Percentiles rank a stretch among this genome's conserved stretches.
Conservation (phyloP, 2,888 invertebrate genomes). For the Gymnosoma rotundatum region DNA sequence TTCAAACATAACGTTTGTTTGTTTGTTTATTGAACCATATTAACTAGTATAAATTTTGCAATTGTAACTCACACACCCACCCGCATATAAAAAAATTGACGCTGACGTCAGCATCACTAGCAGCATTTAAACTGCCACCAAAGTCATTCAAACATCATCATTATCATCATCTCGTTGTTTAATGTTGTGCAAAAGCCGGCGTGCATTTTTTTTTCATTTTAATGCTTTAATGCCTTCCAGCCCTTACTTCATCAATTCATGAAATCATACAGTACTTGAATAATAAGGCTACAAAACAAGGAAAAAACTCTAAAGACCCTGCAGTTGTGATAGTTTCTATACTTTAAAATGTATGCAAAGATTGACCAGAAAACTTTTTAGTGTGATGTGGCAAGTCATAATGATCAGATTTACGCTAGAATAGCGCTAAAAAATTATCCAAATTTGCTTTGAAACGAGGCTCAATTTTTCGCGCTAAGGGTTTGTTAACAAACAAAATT, state of each 20-base stretch:
- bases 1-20: conserved; percentile 39
- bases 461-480: no score
- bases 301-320: neutral
- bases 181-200: conserved; percentile 68
- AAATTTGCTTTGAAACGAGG: no score
- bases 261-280: neutral
- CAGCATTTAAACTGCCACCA: neutral
- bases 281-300: neutral
- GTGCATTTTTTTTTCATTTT: conserved; percentile 53
- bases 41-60: conserved; percentile 17
- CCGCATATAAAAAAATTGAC: neutral
- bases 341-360: no score
- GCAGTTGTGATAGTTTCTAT: neutral
- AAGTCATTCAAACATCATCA: conserved; percentile 14
- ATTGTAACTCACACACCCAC: neutral
- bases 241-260: conserved; percentile 36
- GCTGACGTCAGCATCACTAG: neutral
- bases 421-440: no score
- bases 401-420: no score
- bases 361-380: no score
- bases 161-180: conserved; percentile 53
- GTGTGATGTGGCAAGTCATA: no score
- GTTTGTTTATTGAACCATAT: conserved; percentile 40
- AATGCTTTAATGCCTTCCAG: conserved; percentile 67
- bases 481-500: no score